A percentile compares a stretch with the other conserved stretches of the same genome.
These are phyloP conservation scores for Drosophila ironensis DNA, from an alignment of 1,140 invertebrate species.

Conservation along the genomic window DNA sequence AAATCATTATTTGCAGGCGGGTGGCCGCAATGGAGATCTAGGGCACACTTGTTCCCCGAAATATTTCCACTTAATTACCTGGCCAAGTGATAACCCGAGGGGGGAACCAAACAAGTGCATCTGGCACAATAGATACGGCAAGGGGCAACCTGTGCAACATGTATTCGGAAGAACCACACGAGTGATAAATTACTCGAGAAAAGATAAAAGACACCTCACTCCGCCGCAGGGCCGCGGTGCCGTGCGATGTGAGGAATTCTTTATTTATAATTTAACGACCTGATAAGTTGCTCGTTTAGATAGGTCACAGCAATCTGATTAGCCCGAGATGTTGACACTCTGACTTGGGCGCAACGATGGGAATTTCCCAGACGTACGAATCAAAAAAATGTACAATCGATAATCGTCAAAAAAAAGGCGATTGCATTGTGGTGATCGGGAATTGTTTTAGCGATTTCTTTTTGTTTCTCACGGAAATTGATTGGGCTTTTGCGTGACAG, in stretches of 20 bases:
- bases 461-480: not conserved
- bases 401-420: not conserved
- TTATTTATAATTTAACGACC: slow-evolving; percentile 38
- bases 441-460: not conserved
- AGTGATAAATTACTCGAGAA: not conserved
- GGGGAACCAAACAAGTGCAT: slow-evolving; percentile 41
- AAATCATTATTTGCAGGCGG: slow-evolving; percentile 11
- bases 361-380: not conserved
- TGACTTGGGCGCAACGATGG: slow-evolving; percentile 58
- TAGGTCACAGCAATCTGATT: slow-evolving; percentile 66
- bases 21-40: not conserved
- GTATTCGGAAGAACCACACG: not conserved
- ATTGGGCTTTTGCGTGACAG: not conserved
- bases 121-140: slow-evolving; percentile 26
- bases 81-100: slow-evolving; percentile 41
- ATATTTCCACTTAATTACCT: too few species aligned
- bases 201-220: slow-evolving; percentile 1
- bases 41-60: too few species aligned
- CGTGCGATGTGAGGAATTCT: slow-evolving; percentile 14
- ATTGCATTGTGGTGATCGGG: not conserved
- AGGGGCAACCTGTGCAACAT: too few species aligned
- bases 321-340: slow-evolving; percentile 62
- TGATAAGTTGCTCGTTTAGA: slow-evolving; percentile 14
- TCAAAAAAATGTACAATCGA: too few species aligned
- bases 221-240: too few species aligned